phyloP scores from a whole-genome alignment of 2,113 vertebrate species.

The Entomyzon cyanotis region DNA sequence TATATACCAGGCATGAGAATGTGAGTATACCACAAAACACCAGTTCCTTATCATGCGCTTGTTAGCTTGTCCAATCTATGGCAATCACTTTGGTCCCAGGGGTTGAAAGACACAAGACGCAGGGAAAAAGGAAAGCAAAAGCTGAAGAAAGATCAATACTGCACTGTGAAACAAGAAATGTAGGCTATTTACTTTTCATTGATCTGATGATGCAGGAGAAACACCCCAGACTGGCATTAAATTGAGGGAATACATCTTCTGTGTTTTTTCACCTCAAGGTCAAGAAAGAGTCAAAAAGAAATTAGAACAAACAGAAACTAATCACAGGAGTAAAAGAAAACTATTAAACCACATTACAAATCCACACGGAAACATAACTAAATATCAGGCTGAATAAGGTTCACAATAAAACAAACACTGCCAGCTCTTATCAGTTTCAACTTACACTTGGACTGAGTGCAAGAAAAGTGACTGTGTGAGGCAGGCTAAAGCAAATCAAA shows the following conservation, averaged over 20 bases:
- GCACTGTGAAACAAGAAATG: slow-evolving; percentile 97
- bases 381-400: slow-evolving; percentile 67
- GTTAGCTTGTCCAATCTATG: slow-evolving; percentile 99
- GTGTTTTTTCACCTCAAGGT: slow-evolving; percentile 83
- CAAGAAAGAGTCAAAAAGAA: slow-evolving; percentile 82
- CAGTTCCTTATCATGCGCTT: slow-evolving; percentile 94
- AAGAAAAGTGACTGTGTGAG: not conserved
- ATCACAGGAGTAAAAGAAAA: slow-evolving; percentile 78
- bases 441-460: not conserved
- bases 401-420: slow-evolving; percentile 61
- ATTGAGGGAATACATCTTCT: slow-evolving; percentile 95
- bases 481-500: slow-evolving; percentile 9
- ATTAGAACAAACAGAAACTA: slow-evolving; percentile 86
- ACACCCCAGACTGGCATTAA: slow-evolving; percentile 97
- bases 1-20: slow-evolving; percentile 81
- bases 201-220: slow-evolving; percentile 99
- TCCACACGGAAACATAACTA: slow-evolving; percentile 71
- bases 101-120: slow-evolving; percentile 94
- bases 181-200: slow-evolving; percentile 99
- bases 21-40: slow-evolving; percentile 82
- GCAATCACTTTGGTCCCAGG: slow-evolving; percentile 97
- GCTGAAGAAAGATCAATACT: slow-evolving; percentile 99
- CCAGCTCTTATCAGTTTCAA: slow-evolving; percentile 33
- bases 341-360: slow-evolving; percentile 87
- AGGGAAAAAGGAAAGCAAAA: slow-evolving; percentile 88